Percentiles rank a stretch among this genome's conserved stretches.
Evolutionary conservation across 2,797 vertebrate species (phyloP).

Genomic region (Aphelocoma californica): DNA sequence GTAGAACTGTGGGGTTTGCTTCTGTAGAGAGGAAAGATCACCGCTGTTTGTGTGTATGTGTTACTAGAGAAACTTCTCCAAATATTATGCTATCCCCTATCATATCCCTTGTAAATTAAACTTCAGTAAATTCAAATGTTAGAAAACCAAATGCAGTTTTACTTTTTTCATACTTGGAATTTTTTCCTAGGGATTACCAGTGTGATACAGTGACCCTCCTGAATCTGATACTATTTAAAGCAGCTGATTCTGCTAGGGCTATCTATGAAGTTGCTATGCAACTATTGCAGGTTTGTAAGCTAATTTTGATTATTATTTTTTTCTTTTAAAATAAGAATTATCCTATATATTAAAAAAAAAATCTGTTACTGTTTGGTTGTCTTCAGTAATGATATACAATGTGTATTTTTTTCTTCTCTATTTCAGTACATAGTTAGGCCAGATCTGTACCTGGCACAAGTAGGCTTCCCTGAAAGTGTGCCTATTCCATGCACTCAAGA

Average conservation of each 20-base stretch:
- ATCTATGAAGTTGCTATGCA: conserved; percentile 99
- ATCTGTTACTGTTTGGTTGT: neutral
- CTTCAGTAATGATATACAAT: neutral
- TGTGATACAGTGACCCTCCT: conserved; percentile 99
- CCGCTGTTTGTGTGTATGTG: neutral
- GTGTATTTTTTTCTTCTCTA: neutral
- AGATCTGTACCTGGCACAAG: neutral
- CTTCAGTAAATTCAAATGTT: neutral
- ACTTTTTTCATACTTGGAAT: conserved; percentile 2
- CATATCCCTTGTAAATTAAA: neutral
- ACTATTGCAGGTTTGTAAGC: conserved; percentile 89
- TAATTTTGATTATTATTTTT: neutral
- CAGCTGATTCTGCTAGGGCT: conserved; percentile 94
- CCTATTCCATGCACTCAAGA: neutral
- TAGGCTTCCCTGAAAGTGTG: neutral
- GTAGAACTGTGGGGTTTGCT: neutral
- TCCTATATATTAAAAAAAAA: neutral
- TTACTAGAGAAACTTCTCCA: neutral
- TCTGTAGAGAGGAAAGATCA: neutral
- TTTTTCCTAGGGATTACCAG: conserved; percentile 91
- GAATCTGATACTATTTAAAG: conserved; percentile 98
- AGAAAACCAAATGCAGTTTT: neutral
- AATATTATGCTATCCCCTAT: neutral
- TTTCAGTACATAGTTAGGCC: neutral
- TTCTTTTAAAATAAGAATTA: neutral